Evolutionary conservation across 2,797 vertebrate species (phyloP), one percentile per base, ranked within the genome.

Genomic region (Parauchenoglanis punctatus): DNA sequence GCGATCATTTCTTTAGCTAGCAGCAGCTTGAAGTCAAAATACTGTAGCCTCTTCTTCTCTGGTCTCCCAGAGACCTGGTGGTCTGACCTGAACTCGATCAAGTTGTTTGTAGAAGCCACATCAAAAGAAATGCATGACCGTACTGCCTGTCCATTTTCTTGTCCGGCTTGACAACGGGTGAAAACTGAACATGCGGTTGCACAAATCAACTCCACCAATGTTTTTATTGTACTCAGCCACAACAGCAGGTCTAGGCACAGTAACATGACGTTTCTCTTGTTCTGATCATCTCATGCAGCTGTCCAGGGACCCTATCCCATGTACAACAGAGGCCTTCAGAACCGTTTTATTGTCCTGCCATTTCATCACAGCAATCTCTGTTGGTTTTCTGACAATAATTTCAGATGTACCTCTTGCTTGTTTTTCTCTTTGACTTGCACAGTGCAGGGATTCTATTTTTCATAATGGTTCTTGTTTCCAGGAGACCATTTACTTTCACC

Each of bases 1-100:
- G 52, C 52, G 11, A 13, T 13, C 7, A 54, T 80, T 20, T 85
- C 31, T n/a, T 85, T 52, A 56, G 75, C 83, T 54, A 88, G 18
- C 25, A 88, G 52, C 35, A 84, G 49, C 65, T 88, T 85, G 63
- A 88, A 85, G 10, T 88, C 82, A 80, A 72, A 35, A 52, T 88
- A 80, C 23, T 81, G 59, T 2, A 56, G 46, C 4, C 7, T 88
- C 2, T 85, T 56, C 77, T 85, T 85, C 17, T 49, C 54, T 18
- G 12, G 12, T 85, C 54, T 81, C 56, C 35, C 65, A 52, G 56
- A 73, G 18, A 35, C 17, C 67, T 81, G 65, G 54, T n/a, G 20
- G 77, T 85, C 68, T 35, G 52, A 52, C 59, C 78, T 78, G 49
- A 80, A 83, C 73, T 88, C 25, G 35, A 86, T 84, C 68, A 72